phyloP scores from a whole-genome alignment of 1,140 invertebrate genomes.

The Trachymyrmex cornetzi region DNA sequence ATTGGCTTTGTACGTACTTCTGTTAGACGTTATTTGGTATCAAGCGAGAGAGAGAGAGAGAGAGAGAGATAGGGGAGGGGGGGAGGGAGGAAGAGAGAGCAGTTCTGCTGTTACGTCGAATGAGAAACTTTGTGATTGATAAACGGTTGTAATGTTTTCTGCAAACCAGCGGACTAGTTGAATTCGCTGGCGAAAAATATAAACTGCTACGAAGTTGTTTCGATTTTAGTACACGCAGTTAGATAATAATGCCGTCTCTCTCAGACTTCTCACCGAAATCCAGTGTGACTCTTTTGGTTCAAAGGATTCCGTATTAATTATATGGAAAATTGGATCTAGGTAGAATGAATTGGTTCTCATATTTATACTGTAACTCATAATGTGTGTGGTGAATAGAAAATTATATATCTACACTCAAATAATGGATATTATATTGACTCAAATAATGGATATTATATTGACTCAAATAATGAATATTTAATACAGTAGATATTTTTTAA shows the following conservation, averaged over 20 bases:
- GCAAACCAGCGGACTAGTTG: background rate
- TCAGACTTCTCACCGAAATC: background rate
- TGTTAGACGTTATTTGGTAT: conserved; percentile 20
- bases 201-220: background rate
- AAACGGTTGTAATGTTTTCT: conserved; percentile 5
- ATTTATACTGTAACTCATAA: no score
- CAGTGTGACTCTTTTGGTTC: no score
- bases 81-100: background rate
- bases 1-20: conserved; percentile 30
- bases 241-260: background rate
- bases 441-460: no score
- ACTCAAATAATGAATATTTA: no score
- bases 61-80: background rate
- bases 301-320: no score
- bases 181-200: background rate
- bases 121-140: conserved; percentile 27
- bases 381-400: no score
- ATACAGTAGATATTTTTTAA: no score
- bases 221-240: background rate
- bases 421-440: no score
- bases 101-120: background rate
- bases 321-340: no score
- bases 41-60: background rate
- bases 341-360: no score
- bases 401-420: no score